phyloP scores from a whole-genome alignment of 1,140 invertebrate genomes.

The Lordiphosa mommai region DNA sequence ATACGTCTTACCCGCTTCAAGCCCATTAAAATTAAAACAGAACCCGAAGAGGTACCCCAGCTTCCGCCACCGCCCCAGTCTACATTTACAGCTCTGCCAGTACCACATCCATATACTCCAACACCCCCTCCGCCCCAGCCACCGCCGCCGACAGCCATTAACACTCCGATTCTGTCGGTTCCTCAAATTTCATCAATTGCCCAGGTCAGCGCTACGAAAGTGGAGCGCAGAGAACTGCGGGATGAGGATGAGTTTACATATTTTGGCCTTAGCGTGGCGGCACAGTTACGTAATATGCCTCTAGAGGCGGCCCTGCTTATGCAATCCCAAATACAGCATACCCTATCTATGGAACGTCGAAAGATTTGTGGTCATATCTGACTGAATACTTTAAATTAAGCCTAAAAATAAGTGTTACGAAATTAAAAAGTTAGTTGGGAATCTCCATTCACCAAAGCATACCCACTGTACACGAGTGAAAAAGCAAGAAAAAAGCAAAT shows the following conservation, averaged over 20 bases:
- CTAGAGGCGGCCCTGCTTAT: constrained; percentile 51
- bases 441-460: no score
- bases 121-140: constrained; percentile 9
- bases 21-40: constrained; percentile 35
- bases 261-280: constrained; percentile 56
- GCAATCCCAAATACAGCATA: constrained; percentile 57
- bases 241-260: constrained; percentile 53
- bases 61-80: neutral
- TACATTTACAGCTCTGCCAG: constrained; percentile 17
- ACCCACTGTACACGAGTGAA: constrained; percentile 1
- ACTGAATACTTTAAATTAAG: constrained; percentile 32
- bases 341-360: constrained; percentile 53
- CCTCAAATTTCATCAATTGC: neutral
- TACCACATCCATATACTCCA: constrained; percentile 10
- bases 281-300: constrained; percentile 57
- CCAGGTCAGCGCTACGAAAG: neutral
- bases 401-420: neutral
- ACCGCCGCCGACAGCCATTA: neutral
- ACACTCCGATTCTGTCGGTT: neutral
- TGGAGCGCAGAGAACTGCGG: neutral
- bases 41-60: constrained; percentile 17
- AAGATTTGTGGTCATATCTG: constrained; percentile 31
- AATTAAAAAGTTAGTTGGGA: neutral
- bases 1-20: constrained; percentile 47
- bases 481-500: constrained; percentile 20